Base-by-base conservation (phyloP, 2,113 vertebrate genomes). In the Amblyopsis rosae region DNA sequence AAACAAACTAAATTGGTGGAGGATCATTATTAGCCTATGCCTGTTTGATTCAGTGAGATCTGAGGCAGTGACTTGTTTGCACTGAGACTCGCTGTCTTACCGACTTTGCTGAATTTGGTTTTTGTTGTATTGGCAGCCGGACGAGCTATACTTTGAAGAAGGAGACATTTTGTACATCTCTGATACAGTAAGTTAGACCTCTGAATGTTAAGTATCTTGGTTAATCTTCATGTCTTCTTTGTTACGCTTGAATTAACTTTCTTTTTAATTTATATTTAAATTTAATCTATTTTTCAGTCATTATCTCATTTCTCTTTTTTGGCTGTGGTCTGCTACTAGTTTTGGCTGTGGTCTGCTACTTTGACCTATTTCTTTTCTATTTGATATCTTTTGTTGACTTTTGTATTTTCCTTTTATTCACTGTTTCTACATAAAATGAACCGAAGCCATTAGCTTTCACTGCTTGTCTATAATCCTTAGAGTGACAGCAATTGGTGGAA, bases 401-500 rank as follows among this genome's bases (percentile, higher is more conserved):
- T 56, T 32, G 12, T 67, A 1, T 12, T 7, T 3, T 49, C 15
- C 12, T 51, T 67, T 69, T 4, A 46, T 15, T 49, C 45, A 68
- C 7, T 6, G 3, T 51, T 15, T 13, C 32, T 65, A 49, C 12
- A 59, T 54, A 33, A 53, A 9, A 62, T 65, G 11, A 69, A 56
- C 0, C 12, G 2, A 68, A 55, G 1, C n/a, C 58, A 1, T 51
- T 41, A 26, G 32, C 19, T 49, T 51, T 60, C 47, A 65, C 12
- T 47, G 51, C 19, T 19, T 59, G 32, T 71, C 62, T 81, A 13
- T 59, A 7, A 59, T 85, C 76, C 63, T 6, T 82, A 99, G 97
- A 99, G 93, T 91, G 97, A 99, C 92, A 93, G 90, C 89, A 98
- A 96, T 56, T 99, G 98, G 98, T 99, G 98, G 98, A 99, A 99